Evolutionary conservation across 1,140 invertebrate genomes (phyloP).

Genomic region (Drosophila saltans): DNA sequence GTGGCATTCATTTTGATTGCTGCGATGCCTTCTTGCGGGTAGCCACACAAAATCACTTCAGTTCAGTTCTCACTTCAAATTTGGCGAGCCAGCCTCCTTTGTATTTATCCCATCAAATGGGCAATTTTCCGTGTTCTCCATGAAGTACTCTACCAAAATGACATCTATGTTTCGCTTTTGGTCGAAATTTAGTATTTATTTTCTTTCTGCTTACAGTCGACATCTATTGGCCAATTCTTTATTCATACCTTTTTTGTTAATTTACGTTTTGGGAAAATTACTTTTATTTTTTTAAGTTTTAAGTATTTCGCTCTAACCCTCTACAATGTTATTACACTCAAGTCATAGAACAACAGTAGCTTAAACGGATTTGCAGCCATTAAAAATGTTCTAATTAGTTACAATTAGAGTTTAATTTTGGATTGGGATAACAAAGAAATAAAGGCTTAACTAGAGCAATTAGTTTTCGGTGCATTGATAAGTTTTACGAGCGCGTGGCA

Average conservation of each 20-base stretch:
- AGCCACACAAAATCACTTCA: constrained; percentile 69
- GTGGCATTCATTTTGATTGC: constrained; percentile 63
- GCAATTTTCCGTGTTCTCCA: constrained; percentile 41
- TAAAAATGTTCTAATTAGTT: constrained; percentile 58
- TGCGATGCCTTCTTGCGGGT: constrained; percentile 61
- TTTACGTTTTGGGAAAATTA: too few species aligned
- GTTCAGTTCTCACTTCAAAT: constrained; percentile 24
- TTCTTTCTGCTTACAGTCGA: too few species aligned
- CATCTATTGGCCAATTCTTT: too few species aligned
- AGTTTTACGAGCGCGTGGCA: constrained; percentile 70
- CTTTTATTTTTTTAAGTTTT: too few species aligned
- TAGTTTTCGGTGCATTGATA: constrained; percentile 51
- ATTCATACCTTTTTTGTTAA: too few species aligned
- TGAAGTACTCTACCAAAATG: constrained; percentile 6
- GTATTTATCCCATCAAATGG: constrained; percentile 34
- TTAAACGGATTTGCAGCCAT: constrained; percentile 23
- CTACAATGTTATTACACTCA: too few species aligned
- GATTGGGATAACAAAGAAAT: constrained; percentile 35
- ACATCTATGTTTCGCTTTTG: too few species aligned
- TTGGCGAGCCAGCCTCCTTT: constrained; percentile 48
- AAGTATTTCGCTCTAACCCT: too few species aligned
- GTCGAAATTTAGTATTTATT: too few species aligned
- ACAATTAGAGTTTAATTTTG: constrained; percentile 62
- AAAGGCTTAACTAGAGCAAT: constrained; percentile 48
- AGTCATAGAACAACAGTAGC: not conserved